A percentile compares a stretch with the other conserved stretches of the same genome.
These are phyloP conservation scores for Festucalex cinctus DNA, from an alignment of 2,113 vertebrate species.

Conservation along the genomic window DNA sequence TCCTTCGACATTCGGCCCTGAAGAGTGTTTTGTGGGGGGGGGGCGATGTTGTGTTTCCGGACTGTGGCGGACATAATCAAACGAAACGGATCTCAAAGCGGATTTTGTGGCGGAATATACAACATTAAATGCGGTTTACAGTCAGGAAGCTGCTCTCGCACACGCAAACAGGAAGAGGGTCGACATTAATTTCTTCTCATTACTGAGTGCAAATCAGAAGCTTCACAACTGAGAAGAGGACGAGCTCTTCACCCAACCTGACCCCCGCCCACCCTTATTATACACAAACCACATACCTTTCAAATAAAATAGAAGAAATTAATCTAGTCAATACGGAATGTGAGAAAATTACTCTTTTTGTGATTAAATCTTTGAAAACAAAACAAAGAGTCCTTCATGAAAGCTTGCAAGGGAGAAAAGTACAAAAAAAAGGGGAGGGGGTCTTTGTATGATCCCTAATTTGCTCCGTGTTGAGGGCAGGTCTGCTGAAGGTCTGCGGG, in stretches of 20 bases:
- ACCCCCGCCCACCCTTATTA: constrained; percentile 50
- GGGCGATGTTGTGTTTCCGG: constrained; percentile 85
- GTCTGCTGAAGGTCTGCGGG: constrained; percentile 82
- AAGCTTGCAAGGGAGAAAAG: constrained; percentile 75
- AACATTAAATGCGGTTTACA: constrained; percentile 91
- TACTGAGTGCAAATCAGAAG: constrained; percentile 98
- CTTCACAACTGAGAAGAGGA: constrained; percentile 83
- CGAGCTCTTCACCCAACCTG: constrained; percentile 62
- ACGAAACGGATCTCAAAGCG: constrained; percentile 75
- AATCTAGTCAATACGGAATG: constrained; percentile 91
- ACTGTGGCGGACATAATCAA: constrained; percentile 80
- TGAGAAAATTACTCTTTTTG: constrained; percentile 80
- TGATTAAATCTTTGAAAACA: constrained; percentile 78
- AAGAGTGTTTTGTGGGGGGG: constrained; percentile 26
- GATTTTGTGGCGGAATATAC: constrained; percentile 82
- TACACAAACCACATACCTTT: constrained; percentile 72
- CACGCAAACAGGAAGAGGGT: constrained; percentile 85
- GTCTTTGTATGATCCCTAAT: constrained; percentile 55
- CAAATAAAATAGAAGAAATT: constrained; percentile 73
- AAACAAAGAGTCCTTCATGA: constrained; percentile 98
- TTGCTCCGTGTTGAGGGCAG: constrained; percentile 68
- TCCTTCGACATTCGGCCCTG: constrained; percentile 65
- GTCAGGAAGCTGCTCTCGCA: constrained; percentile 90
- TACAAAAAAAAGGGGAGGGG: constrained; percentile 63
- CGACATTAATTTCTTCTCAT: constrained; percentile 89